These are phyloP conservation scores for Allacma fusca DNA, from an alignment of 2,888 invertebrate species.

Conservation along the genomic window DNA sequence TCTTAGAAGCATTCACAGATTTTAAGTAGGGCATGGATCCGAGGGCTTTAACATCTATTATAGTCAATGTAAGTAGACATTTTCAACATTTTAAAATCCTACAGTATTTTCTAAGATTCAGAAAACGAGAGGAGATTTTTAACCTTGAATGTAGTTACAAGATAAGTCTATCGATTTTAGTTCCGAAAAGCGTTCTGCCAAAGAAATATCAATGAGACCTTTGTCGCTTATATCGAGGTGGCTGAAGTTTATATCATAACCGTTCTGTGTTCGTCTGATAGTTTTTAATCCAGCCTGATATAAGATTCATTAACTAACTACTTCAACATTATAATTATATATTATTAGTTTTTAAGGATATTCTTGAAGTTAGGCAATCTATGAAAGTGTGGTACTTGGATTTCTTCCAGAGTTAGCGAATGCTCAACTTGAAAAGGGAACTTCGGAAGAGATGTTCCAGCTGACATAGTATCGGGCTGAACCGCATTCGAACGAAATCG, in stretches of 20 bases:
- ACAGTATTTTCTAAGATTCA: not conserved
- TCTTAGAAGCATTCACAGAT: constrained; percentile 47
- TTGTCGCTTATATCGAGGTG: constrained; percentile 29
- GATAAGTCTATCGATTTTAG: constrained; percentile 45
- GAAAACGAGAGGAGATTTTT: not conserved
- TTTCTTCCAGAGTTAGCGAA: constrained; percentile 16
- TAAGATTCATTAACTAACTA: not conserved
- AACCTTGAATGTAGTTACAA: constrained; percentile 45
- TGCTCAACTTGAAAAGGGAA: not conserved
- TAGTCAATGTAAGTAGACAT: too few species aligned
- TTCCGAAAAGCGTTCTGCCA: constrained; percentile 40
- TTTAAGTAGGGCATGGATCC: constrained; percentile 45
- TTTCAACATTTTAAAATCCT: not conserved
- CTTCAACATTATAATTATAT: too few species aligned
- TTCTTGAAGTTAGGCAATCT: too few species aligned
- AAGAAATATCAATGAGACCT: constrained; percentile 34
- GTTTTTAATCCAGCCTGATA: constrained; percentile 5
- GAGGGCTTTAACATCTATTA: constrained; percentile 41
- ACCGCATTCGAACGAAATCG: not conserved
- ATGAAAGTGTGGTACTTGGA: not conserved
- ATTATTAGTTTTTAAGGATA: too few species aligned
- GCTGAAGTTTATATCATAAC: constrained; percentile 2
- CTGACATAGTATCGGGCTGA: not conserved
- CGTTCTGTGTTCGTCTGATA: constrained; percentile 10
- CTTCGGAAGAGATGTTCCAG: not conserved